Evolutionary conservation across 2,888 invertebrate genomes (phyloP).

Genomic region (Calameuta filiformis): DNA sequence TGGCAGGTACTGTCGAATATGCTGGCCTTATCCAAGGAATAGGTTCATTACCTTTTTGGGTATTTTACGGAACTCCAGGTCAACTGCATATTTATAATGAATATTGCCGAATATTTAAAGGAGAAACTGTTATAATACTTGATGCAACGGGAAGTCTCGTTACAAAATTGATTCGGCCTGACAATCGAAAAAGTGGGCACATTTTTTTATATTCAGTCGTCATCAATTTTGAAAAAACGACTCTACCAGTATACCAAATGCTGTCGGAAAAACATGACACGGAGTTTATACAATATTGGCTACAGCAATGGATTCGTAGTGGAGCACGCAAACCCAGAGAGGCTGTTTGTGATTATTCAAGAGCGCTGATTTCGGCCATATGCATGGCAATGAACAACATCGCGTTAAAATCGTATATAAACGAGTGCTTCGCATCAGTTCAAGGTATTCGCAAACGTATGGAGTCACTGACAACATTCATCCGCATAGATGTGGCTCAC

Average conservation of each 20-base stretch:
- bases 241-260: slow-evolving; percentile 25
- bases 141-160: slow-evolving; percentile 24
- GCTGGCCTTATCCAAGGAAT: too few relatives aligned
- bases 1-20: too few relatives aligned
- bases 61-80: too few relatives aligned
- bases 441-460: neutral
- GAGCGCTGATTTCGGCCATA: slow-evolving; percentile 22
- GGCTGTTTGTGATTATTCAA: slow-evolving; percentile 16
- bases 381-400: slow-evolving; percentile 24
- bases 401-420: slow-evolving; percentile 20
- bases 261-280: slow-evolving; percentile 23
- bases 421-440: slow-evolving; percentile 1
- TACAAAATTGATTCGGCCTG: neutral
- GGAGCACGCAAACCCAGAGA: slow-evolving; percentile 21
- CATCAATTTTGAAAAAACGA: slow-evolving; percentile 19
- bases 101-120: slow-evolving; percentile 1
- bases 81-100: too few relatives aligned
- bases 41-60: too few relatives aligned
- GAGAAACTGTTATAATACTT: slow-evolving; percentile 10
- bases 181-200: neutral
- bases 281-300: slow-evolving; percentile 17
- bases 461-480: slow-evolving; percentile 10
- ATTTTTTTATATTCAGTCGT: slow-evolving; percentile 25
- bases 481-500: slow-evolving; percentile 24
- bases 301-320: slow-evolving; percentile 16